Percentiles rank a stretch among this genome's conserved stretches.
Conservation (phyloP, 2,113 vertebrate genomes). For the Dicrurus megarhynchus region DNA sequence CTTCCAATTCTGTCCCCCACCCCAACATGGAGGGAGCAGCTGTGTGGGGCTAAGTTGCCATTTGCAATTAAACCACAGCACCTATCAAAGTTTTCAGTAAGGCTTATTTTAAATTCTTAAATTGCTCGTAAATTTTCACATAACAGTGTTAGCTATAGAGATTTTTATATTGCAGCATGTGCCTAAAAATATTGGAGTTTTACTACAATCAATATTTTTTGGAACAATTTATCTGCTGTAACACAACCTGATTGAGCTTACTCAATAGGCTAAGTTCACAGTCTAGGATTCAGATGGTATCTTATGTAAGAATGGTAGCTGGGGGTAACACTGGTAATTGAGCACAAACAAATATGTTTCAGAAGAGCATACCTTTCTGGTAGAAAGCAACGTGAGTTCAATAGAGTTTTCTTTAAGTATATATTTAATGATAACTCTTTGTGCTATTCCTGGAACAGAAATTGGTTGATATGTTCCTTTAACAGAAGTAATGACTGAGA, state of each 20-base stretch:
- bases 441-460: not conserved
- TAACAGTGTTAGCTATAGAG: not conserved
- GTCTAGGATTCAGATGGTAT: not conserved
- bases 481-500: not conserved
- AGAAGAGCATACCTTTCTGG: not conserved
- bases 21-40: not conserved
- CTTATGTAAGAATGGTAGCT: not conserved
- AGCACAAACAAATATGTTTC: not conserved
- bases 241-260: not conserved
- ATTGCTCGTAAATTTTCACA: not conserved
- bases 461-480: not conserved
- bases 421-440: not conserved
- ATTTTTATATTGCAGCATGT: not conserved
- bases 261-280: not conserved
- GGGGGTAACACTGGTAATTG: not conserved
- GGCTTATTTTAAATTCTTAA: not conserved
- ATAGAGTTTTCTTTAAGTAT: not conserved
- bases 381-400: not conserved
- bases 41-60: not conserved
- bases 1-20: not conserved
- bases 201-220: not conserved
- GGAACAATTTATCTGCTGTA: not conserved
- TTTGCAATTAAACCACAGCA: not conserved
- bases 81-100: not conserved
- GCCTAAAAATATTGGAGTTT: not conserved